Evolutionary conservation across 2,113 vertebrate genomes (phyloP).

Genomic region (Triplophysa siluroides): DNA sequence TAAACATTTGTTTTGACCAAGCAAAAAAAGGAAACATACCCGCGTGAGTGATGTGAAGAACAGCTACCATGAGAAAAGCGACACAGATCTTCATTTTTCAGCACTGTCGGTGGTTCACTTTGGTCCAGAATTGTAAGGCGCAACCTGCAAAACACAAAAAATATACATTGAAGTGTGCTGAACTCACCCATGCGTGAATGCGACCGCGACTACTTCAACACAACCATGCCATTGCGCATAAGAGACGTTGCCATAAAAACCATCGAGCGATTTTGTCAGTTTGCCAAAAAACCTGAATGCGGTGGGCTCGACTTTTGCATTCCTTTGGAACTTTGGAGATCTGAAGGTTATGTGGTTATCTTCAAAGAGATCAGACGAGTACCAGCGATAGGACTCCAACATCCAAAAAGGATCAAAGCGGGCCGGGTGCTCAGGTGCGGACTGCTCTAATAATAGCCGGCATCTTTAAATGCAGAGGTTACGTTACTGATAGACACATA

Average conservation of each 20-base stretch:
- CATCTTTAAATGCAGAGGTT: constrained; percentile 32
- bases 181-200: background rate
- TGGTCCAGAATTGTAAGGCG: constrained; percentile 46
- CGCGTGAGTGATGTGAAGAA: constrained; percentile 63
- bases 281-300: constrained; percentile 1
- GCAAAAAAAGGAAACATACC: constrained; percentile 57
- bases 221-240: background rate
- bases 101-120: constrained; percentile 11
- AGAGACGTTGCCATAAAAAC: constrained; percentile 18
- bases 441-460: constrained; percentile 22
- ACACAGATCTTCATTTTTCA: constrained; percentile 67
- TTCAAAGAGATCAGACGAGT: constrained; percentile 51
- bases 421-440: constrained; percentile 22
- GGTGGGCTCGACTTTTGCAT: constrained; percentile 1
- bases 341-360: constrained; percentile 44
- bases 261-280: background rate
- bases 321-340: constrained; percentile 19
- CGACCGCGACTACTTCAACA: background rate
- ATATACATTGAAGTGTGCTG: background rate
- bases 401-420: constrained; percentile 50
- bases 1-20: background rate
- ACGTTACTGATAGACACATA: constrained; percentile 8
- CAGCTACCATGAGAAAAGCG: constrained; percentile 48
- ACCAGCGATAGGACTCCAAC: constrained; percentile 31
- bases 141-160: constrained; percentile 53